Evolutionary conservation across 1,140 invertebrate genomes (phyloP).

Genomic region (Drosophila elegans): DNA sequence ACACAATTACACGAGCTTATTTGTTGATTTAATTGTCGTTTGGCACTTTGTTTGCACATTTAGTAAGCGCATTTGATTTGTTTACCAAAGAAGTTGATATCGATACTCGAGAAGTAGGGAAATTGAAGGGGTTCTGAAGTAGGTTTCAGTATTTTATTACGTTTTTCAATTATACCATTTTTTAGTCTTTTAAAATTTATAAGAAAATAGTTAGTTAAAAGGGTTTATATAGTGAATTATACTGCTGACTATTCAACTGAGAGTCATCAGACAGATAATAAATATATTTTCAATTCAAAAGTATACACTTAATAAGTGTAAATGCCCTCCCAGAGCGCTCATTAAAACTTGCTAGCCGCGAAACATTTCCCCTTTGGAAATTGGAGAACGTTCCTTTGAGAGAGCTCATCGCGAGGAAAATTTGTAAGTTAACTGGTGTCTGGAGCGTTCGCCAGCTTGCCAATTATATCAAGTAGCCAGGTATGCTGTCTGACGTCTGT

Average conservation of each 20-base stretch:
- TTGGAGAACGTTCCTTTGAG: slow-evolving; percentile 10
- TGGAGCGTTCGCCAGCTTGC: slow-evolving; percentile 43
- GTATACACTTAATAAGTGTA: not conserved
- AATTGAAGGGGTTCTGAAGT: not conserved
- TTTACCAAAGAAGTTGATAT: slow-evolving; percentile 33
- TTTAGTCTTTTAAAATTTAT: too few species aligned
- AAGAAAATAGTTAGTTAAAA: too few species aligned
- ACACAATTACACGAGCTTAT: slow-evolving; percentile 45
- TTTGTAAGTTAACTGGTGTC: slow-evolving; percentile 28
- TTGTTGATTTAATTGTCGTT: slow-evolving; percentile 50
- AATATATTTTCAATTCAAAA: too few species aligned
- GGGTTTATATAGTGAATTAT: too few species aligned
- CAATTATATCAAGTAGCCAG: slow-evolving; percentile 78
- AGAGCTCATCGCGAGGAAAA: slow-evolving; percentile 8
- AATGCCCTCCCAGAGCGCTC: not conserved
- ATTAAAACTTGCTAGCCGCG: not conserved
- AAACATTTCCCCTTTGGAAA: slow-evolving; percentile 10
- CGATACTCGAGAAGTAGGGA: not conserved
- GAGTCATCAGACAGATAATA: too few species aligned
- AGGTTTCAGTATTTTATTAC: not conserved
- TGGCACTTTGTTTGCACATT: slow-evolving; percentile 46
- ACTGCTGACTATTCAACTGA: too few species aligned
- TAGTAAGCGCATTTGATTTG: slow-evolving; percentile 48
- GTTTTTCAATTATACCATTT: not conserved
- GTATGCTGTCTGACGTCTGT: slow-evolving; percentile 22